Percentiles rank a stretch among this genome's conserved stretches.
Evolutionary conservation across 2,797 vertebrate genomes (phyloP).

Genomic region (Labroides dimidiatus): DNA sequence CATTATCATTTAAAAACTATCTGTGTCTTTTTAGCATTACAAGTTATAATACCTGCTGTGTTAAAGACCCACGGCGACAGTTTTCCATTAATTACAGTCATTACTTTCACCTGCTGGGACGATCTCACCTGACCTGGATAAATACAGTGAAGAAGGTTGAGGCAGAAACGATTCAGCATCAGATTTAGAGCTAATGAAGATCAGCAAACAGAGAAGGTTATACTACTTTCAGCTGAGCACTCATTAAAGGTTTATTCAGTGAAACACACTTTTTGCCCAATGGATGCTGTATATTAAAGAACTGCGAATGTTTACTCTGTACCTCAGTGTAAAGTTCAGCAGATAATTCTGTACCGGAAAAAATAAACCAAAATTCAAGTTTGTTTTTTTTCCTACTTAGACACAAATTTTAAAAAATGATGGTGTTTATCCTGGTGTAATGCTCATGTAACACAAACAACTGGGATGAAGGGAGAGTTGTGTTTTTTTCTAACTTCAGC

Average conservation of each 20-base stretch:
- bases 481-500: conserved; percentile 31
- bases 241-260: conserved; percentile 27
- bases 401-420: background rate
- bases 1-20: conserved; percentile 7
- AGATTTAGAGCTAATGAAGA: background rate
- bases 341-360: background rate
- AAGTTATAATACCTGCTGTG: background rate
- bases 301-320: background rate
- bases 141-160: conserved; percentile 1
- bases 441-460: background rate
- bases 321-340: background rate
- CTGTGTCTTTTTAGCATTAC: conserved; percentile 1
- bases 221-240: background rate
- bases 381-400: no score
- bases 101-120: conserved; percentile 10
- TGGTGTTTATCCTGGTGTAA: conserved; percentile 5
- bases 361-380: no score
- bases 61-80: background rate
- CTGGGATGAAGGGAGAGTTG: conserved; percentile 32
- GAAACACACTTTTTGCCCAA: background rate
- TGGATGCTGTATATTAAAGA: background rate
- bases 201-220: background rate
- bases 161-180: background rate
- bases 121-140: conserved; percentile 6
- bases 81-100: conserved; percentile 1